Base-by-base conservation (phyloP, 2,888 invertebrate genomes). In the Sphinx pinastri region DNA sequence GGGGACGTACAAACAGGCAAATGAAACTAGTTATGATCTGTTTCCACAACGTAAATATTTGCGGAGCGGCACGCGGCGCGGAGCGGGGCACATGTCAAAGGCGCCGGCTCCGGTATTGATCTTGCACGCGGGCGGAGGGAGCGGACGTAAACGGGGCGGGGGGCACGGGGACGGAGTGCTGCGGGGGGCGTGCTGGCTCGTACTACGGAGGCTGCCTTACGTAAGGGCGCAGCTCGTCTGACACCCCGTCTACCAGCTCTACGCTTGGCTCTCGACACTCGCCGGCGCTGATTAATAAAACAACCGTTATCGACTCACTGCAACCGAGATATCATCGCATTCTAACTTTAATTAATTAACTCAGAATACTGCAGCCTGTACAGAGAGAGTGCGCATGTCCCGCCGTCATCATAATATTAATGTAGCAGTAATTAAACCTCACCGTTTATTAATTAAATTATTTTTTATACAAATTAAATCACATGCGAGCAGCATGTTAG, bases 31-130 rank as follows among this genome's bases (percentile, higher is more conserved):
- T 91, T 92, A 92, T 92, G 92, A 92, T 91, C 92, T 88, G 92
- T 89, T 90, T 88, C 89, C 90, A 87, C 89, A 90, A 90, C 88
- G 92, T 93, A 94, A 93, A 93, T 93, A 94, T 94, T 93, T 90
- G 92, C 90, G 81, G 89, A 88, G 88, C 83, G 88, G 88, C 88
- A 88, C 86, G 89, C 87, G 89, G 86, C 85, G 88, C 88, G 88
- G 87, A 85, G 87, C 85, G 86, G 88, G 90, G 91, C 92, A 92
- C 92, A 92, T 93, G 93, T 93, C 93, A 93, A 93, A 93, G 92
- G 93, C 91, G 88, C 89, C 89, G 91, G 89, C 90, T 88, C 84
- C 87, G 89, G 92, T 94, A 94, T 94, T 93, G 93, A 94, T 93
- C 93, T 92, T 90, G 88, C 85, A 89, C 80, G 87, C 85, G 84